A percentile compares a stretch with the other conserved stretches of the same genome.
These are phyloP conservation scores for Lepidothrix coronata DNA, from an alignment of 2,113 vertebrate species.

Conservation along the genomic window DNA sequence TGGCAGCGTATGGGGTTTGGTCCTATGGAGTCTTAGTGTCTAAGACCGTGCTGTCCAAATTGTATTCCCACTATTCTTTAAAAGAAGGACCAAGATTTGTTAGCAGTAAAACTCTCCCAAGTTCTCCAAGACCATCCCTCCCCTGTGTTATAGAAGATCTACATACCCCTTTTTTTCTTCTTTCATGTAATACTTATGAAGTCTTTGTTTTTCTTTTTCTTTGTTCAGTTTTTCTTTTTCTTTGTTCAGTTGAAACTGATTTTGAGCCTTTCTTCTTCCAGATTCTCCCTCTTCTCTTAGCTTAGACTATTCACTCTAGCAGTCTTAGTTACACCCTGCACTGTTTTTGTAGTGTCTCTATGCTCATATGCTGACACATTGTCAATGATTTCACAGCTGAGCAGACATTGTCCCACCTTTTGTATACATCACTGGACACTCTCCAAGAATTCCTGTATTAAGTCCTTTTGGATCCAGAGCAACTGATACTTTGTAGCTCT, in stretches of 20 bases:
- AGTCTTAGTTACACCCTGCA: not conserved
- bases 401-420: not conserved
- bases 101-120: not conserved
- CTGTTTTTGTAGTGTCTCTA: not conserved
- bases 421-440: not conserved
- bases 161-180: not conserved
- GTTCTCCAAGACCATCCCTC: not conserved
- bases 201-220: not conserved
- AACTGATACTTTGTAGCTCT: not conserved
- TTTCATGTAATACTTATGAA: not conserved
- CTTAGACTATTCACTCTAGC: not conserved
- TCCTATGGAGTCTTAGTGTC: not conserved
- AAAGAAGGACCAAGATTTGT: not conserved
- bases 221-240: not conserved
- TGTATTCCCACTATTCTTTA: not conserved
- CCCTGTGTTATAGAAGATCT: not conserved
- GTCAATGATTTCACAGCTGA: not conserved
- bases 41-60: not conserved
- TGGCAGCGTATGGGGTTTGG: not conserved
- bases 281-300: not conserved
- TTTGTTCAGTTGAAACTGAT: not conserved
- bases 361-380: too few species aligned
- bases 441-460: not conserved
- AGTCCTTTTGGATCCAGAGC: not conserved
- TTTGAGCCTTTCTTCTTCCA: not conserved